A percentile compares a stretch with the other conserved stretches of the same genome.
phyloP scores from a whole-genome alignment of 2,797 vertebrate species.

The Falco peregrinus region DNA sequence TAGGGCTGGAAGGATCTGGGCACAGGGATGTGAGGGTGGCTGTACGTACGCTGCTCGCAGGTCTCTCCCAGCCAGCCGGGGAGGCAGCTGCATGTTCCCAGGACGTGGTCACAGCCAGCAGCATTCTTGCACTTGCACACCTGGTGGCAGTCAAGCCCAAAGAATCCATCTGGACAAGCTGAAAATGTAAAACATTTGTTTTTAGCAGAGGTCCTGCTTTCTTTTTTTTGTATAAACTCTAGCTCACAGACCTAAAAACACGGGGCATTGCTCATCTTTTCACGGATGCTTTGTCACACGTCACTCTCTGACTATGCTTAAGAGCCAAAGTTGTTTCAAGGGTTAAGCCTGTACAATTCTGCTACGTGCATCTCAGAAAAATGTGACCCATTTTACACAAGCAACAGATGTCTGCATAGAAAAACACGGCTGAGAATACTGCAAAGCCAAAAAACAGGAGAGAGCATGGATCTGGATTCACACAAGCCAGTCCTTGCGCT shows the following conservation, averaged over 20 bases:
- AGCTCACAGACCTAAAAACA: neutral
- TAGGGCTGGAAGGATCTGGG: neutral
- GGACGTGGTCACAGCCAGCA: conserved; percentile 83
- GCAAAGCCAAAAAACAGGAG: neutral
- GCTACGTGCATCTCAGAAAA: neutral
- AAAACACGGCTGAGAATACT: neutral
- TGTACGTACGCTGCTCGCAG: conserved; percentile 54
- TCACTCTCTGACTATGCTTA: neutral
- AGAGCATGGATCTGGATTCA: neutral
- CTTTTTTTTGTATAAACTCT: neutral
- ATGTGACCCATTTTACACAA: neutral
- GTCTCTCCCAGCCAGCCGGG: conserved; percentile 80
- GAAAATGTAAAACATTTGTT: conserved; percentile 63
- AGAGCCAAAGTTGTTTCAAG: neutral
- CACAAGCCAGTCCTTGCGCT: neutral
- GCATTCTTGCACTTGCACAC: conserved; percentile 85
- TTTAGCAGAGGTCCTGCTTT: neutral
- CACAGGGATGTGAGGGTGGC: fast-evolving
- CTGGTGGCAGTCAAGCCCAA: conserved; percentile 83
- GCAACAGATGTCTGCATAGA: neutral
- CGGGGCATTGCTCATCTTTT: neutral
- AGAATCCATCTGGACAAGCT: conserved; percentile 83
- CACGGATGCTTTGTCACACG: neutral
- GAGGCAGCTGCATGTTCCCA: conserved; percentile 76
- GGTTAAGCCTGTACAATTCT: neutral